These are phyloP conservation scores for Cossypha polioptera DNA, from an alignment of 2,797 vertebrate genomes.

Conservation along the genomic window DNA sequence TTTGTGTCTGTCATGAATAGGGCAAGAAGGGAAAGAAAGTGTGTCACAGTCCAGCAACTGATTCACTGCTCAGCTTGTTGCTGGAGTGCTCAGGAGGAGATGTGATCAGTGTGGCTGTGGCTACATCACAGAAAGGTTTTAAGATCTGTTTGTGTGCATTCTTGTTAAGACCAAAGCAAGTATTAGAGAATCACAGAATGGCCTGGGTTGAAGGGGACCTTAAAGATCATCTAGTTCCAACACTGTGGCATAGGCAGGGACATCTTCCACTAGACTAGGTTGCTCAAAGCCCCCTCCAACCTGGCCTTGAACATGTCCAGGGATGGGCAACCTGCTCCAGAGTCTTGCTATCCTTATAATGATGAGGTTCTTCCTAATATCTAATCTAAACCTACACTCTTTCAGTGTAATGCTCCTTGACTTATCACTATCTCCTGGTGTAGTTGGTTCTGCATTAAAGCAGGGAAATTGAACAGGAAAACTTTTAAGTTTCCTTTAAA, in stretches of 20 bases:
- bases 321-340: not conserved
- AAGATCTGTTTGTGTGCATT: not conserved
- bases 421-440: not conserved
- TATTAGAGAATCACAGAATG: not conserved
- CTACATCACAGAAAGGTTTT: not conserved
- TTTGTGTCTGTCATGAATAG: accelerated
- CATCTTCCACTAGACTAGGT: not conserved
- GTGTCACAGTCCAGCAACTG: not conserved
- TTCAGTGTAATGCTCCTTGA: not conserved
- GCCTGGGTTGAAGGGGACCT: not conserved
- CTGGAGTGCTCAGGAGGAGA: not conserved
- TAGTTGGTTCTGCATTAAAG: not conserved
- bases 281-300: not conserved
- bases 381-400: not conserved
- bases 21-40: not conserved
- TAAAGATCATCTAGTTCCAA: not conserved
- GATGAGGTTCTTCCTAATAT: not conserved
- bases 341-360: not conserved
- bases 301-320: not conserved
- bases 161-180: not conserved
- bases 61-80: not conserved
- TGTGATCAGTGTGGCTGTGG: accelerated
- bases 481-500: not conserved
- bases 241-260: not conserved
- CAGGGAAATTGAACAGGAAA: not conserved